Conservation (phyloP, 2,113 vertebrate genomes). For the Regulus satrapa region DNA sequence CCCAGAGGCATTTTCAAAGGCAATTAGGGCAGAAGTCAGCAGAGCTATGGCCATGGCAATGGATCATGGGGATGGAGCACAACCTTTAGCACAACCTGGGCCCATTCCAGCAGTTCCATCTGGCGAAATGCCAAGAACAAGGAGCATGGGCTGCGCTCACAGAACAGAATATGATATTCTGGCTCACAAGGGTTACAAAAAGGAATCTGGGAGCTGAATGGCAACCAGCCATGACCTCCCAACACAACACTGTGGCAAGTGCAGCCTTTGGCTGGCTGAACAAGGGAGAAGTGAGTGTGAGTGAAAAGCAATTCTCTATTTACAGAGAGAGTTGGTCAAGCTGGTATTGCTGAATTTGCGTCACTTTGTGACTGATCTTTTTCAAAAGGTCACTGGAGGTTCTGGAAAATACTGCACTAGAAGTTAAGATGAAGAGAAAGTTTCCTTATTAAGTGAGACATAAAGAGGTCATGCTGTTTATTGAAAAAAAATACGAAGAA, state of each 20-base stretch:
- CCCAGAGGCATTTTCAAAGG: not conserved
- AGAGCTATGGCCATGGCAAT: not conserved
- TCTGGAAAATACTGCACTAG: not conserved
- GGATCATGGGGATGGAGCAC: not conserved
- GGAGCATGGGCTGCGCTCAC: fast-evolving
- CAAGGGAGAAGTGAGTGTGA: not conserved
- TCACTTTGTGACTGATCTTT: not conserved
- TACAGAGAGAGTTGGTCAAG: not conserved
- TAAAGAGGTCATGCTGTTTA: constrained; percentile 28
- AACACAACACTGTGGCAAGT: not conserved
- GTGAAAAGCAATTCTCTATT: not conserved
- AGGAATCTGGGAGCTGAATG: not conserved
- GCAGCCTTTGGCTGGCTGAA: not conserved
- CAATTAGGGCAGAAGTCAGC: not conserved
- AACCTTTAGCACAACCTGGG: not conserved
- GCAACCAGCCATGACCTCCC: not conserved
- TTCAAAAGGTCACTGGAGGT: constrained; percentile 26
- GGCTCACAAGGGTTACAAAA: not conserved
- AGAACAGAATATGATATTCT: not conserved
- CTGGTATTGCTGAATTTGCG: not conserved
- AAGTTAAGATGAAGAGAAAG: not conserved
- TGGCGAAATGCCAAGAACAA: not conserved
- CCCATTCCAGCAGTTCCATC: not conserved
- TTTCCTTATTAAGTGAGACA: constrained; percentile 23
- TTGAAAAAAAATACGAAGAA: not conserved